Conservation (phyloP, 2,888 invertebrate species). For the Eupeodes latifasciatus region DNA sequence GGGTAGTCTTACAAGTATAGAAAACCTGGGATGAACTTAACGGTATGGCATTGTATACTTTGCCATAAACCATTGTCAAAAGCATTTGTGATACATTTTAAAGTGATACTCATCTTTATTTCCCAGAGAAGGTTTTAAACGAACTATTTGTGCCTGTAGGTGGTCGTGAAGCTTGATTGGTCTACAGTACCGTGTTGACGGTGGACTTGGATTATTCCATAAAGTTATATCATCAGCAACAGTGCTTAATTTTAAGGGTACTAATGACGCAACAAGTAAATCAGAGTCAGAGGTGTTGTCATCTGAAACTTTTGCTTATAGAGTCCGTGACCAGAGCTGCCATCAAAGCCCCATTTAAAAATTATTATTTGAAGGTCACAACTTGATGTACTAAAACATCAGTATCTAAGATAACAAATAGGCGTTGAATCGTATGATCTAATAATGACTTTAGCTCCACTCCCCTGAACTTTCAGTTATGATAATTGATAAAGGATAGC, state of each 20-base stretch:
- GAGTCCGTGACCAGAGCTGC: constrained; percentile 3
- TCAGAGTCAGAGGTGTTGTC: neutral
- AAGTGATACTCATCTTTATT: neutral
- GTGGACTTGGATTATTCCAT: neutral
- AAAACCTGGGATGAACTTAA: neutral
- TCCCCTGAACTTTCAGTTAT: neutral
- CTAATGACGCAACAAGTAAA: neutral
- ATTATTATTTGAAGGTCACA: constrained; percentile 4
- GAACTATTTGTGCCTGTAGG: neutral
- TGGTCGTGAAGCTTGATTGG: neutral
- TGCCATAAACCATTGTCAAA: neutral
- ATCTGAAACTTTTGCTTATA: neutral
- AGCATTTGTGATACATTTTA: neutral
- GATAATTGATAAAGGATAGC: neutral
- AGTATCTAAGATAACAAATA: neutral
- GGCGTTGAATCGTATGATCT: constrained; percentile 2
- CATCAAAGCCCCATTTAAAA: constrained; percentile 1
- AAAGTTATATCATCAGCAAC: neutral
- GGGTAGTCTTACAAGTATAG: neutral
- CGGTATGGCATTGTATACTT: neutral
- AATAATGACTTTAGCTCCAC: neutral
- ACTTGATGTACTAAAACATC: neutral
- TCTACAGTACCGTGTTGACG: neutral
- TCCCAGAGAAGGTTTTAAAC: neutral
- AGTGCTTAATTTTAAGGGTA: neutral